Percentiles rank a stretch among this genome's conserved stretches.
Conservation (phyloP, 2,888 invertebrate genomes). For the Acanthosepion esculentum region DNA sequence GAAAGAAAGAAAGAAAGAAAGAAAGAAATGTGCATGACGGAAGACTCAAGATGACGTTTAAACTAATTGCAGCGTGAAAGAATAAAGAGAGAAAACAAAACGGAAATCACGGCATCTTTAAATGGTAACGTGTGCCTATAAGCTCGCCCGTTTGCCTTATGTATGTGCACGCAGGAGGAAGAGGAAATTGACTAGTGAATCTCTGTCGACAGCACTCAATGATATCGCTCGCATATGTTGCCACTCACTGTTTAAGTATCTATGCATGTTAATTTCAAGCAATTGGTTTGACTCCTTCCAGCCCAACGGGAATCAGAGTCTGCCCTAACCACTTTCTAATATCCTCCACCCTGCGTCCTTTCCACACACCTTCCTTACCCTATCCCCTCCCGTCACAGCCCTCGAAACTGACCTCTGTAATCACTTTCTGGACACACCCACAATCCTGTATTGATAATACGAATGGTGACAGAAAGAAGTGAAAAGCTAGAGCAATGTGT, state of each 20-base stretch:
- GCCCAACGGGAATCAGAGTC: background rate
- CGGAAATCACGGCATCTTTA: background rate
- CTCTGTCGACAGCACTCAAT: background rate
- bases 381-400: background rate
- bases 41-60: too few species aligned
- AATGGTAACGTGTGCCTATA: background rate
- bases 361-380: background rate
- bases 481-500: background rate
- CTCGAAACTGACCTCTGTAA: background rate
- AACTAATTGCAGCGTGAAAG: too few species aligned
- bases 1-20: too few species aligned
- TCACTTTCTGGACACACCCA: constrained; percentile 21
- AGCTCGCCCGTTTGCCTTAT: background rate
- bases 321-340: background rate
- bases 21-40: too few species aligned
- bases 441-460: background rate
- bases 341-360: background rate
- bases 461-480: background rate
- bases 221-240: constrained; percentile 1
- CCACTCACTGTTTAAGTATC: constrained; percentile 23
- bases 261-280: constrained; percentile 23
- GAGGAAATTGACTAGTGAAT: background rate
- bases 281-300: constrained; percentile 10
- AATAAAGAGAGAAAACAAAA: background rate
- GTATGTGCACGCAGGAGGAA: background rate